Evolutionary conservation across 2,888 invertebrate species (phyloP).

Genomic region (Cephus rjabovi): DNA sequence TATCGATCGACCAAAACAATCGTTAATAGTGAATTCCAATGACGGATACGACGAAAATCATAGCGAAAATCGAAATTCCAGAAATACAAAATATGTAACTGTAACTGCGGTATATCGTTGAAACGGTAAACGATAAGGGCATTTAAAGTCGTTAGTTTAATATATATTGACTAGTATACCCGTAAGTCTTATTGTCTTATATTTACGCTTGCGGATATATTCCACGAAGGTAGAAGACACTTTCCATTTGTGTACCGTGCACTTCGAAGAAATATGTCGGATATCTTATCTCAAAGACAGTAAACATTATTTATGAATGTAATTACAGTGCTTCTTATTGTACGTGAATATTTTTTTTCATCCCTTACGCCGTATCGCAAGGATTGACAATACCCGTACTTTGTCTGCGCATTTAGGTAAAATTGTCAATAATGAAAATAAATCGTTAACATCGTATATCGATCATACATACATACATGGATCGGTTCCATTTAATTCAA

Average conservation of each 20-base stretch:
- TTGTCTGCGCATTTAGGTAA: not conserved
- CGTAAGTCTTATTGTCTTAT: not conserved
- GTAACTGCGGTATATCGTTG: not conserved
- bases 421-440: no score
- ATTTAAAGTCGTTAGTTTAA: not conserved
- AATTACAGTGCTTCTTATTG: not conserved
- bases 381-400: not conserved
- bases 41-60: not conserved
- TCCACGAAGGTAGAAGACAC: not conserved
- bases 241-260: not conserved
- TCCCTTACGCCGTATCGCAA: not conserved
- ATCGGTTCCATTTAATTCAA: not conserved
- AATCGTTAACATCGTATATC: no score
- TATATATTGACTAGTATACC: not conserved
- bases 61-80: not conserved
- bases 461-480: not conserved
- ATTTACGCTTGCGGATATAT: not conserved
- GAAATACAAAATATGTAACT: not conserved
- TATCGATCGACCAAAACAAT: not conserved
- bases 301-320: slow-evolving; percentile 4
- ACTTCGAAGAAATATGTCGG: not conserved
- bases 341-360: not conserved
- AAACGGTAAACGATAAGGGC: not conserved
- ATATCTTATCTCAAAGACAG: not conserved
- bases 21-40: not conserved